A percentile compares a stretch with the other conserved stretches of the same genome.
Conservation (phyloP, 2,888 invertebrate genomes). For the Hirtodrosophila confusa region DNA sequence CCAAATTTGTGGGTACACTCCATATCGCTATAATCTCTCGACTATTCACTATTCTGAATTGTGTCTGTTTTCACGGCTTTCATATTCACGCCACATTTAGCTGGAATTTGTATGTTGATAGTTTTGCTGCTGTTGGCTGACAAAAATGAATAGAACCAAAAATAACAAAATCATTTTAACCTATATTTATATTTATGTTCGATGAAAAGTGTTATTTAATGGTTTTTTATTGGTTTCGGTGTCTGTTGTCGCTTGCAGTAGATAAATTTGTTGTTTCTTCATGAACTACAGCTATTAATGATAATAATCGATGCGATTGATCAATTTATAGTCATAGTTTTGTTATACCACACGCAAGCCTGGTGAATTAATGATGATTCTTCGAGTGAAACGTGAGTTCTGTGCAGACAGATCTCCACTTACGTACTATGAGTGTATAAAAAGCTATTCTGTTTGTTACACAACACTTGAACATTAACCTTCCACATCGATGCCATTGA, state of each 20-base stretch:
- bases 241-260: constrained; percentile 37
- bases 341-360: constrained; percentile 27
- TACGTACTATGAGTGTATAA: no score
- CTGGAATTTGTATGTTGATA: constrained; percentile 33
- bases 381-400: constrained; percentile 1
- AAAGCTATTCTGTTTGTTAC: not conserved
- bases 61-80: constrained; percentile 24
- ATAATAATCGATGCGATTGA: constrained; percentile 45
- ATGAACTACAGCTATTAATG: constrained; percentile 51
- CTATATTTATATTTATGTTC: constrained; percentile 24
- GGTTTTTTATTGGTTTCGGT: constrained; percentile 50
- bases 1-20: constrained; percentile 51
- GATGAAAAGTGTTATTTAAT: constrained; percentile 63
- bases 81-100: constrained; percentile 66
- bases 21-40: constrained; percentile 27
- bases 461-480: constrained; percentile 1
- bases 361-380: not conserved
- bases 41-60: constrained; percentile 8
- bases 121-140: constrained; percentile 9
- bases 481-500: constrained; percentile 22
- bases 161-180: constrained; percentile 34
- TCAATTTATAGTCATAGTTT: constrained; percentile 19
- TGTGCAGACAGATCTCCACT: not conserved
- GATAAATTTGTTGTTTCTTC: constrained; percentile 30
- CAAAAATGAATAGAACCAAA: constrained; percentile 11